Conservation (phyloP, 2,113 vertebrate species). For the Lagopus muta region DNA sequence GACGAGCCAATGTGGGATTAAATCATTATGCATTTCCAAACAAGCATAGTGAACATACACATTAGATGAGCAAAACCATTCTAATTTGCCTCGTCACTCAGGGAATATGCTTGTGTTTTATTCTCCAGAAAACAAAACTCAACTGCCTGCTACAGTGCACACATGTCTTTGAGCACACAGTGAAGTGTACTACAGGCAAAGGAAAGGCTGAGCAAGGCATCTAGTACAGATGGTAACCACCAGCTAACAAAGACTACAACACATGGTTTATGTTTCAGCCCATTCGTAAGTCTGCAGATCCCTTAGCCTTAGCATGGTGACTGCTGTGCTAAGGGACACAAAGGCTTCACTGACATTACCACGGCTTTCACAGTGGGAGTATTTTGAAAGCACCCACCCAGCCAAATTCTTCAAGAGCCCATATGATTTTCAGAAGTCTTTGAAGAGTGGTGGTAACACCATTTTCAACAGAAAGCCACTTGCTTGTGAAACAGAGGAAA, state of each 20-base stretch:
- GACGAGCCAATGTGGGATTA: neutral
- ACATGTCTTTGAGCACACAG: neutral
- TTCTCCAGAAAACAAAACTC: neutral
- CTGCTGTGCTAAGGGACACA: neutral
- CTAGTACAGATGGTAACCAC: neutral
- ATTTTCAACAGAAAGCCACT: neutral
- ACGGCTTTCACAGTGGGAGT: neutral
- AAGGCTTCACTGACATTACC: neutral
- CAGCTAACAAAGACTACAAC: neutral
- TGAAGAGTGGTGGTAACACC: neutral
- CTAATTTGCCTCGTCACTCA: neutral
- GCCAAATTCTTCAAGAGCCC: neutral
- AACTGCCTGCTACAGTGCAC: rapidly evolving
- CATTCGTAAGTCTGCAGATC: neutral
- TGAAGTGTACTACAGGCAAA: neutral
- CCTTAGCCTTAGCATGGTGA: neutral
- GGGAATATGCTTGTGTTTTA: neutral
- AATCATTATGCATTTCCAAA: neutral
- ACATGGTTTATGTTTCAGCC: neutral
- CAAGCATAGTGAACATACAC: neutral
- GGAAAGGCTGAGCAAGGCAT: neutral
- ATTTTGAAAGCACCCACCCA: neutral
- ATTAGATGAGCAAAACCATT: neutral
- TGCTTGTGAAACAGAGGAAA: neutral
- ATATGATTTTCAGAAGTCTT: neutral